Percentiles rank a stretch among this genome's conserved stretches.
phyloP scores from a whole-genome alignment of 2,113 vertebrate species.

The Rhodinocichla rosea region DNA sequence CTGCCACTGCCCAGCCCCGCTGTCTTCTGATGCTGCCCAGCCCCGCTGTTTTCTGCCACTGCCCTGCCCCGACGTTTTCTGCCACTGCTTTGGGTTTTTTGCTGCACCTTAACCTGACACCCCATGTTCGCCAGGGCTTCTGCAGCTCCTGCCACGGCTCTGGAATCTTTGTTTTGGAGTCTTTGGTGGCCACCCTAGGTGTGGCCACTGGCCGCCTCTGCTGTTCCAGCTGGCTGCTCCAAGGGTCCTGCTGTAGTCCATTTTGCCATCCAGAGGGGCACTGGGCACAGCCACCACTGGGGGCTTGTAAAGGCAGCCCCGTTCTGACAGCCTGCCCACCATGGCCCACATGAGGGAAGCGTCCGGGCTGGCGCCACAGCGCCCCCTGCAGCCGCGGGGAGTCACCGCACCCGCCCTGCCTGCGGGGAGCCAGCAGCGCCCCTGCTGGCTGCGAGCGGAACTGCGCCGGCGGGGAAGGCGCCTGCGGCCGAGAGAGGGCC shows the following conservation, averaged over 20 bases:
- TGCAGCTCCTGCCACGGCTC: background rate
- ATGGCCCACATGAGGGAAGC: background rate
- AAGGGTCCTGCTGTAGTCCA: background rate
- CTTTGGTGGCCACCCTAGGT: too few species aligned
- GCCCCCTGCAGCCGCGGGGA: background rate
- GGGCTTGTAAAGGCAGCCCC: background rate
- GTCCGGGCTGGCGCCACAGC: background rate
- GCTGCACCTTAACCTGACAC: background rate
- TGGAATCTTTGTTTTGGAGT: background rate
- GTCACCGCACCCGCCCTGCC: too few species aligned
- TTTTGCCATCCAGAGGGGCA: background rate
- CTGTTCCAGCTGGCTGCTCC: background rate
- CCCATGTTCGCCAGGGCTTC: too few species aligned
- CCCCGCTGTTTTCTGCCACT: too few species aligned
- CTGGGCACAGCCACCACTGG: fast-evolving
- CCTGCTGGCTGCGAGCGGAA: background rate
- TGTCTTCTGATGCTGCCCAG: background rate
- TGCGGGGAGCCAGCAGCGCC: background rate
- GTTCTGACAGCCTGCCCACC: background rate
- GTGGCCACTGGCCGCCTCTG: background rate
- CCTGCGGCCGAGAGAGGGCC: background rate
- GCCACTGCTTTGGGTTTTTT: background rate
- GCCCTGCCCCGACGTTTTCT: too few species aligned
- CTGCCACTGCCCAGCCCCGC: background rate
- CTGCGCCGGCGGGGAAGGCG: background rate